Percentiles rank a stretch among this genome's conserved stretches.
Evolutionary conservation across 2,888 invertebrate species (phyloP).

Genomic region (Esperia sulphurella): DNA sequence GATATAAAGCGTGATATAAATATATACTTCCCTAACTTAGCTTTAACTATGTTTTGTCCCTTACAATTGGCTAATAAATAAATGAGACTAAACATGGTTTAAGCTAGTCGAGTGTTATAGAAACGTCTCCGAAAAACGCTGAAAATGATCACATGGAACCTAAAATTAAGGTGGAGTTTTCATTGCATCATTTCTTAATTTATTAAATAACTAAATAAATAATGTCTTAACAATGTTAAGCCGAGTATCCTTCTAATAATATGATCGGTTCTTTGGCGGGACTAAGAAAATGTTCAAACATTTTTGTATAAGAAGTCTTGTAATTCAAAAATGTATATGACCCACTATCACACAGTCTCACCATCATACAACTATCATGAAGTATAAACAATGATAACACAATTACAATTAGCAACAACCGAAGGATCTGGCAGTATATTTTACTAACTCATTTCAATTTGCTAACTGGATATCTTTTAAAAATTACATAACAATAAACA

Average conservation of each 20-base stretch:
- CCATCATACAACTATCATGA: conserved; percentile 10
- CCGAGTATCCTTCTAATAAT: conserved; percentile 35
- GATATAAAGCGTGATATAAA: no score
- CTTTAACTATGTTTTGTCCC: no score
- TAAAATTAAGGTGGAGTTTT: conserved; percentile 2
- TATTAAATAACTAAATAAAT: conserved; percentile 45
- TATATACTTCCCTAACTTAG: no score
- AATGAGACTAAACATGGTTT: no score
- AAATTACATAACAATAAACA: not conserved
- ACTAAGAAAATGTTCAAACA: not conserved
- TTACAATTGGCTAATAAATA: no score
- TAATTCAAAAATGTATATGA: conserved; percentile 11
- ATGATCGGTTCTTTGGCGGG: conserved; percentile 3
- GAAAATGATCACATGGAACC: not conserved
- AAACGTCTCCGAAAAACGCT: not conserved
- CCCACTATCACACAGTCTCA: conserved; percentile 5
- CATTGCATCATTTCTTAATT: conserved; percentile 32
- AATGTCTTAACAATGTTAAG: conserved; percentile 34
- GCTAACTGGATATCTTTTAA: conserved; percentile 28
- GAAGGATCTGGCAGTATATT: conserved; percentile 22
- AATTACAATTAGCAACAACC: conserved; percentile 9
- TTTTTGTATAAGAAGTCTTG: not conserved
- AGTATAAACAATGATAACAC: not conserved
- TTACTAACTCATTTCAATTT: conserved; percentile 27
- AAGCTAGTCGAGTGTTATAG: no score